A percentile compares a stretch with the other conserved stretches of the same genome.
Evolutionary conservation across 2,113 vertebrate genomes (phyloP).

Genomic region (Aythya baeri): DNA sequence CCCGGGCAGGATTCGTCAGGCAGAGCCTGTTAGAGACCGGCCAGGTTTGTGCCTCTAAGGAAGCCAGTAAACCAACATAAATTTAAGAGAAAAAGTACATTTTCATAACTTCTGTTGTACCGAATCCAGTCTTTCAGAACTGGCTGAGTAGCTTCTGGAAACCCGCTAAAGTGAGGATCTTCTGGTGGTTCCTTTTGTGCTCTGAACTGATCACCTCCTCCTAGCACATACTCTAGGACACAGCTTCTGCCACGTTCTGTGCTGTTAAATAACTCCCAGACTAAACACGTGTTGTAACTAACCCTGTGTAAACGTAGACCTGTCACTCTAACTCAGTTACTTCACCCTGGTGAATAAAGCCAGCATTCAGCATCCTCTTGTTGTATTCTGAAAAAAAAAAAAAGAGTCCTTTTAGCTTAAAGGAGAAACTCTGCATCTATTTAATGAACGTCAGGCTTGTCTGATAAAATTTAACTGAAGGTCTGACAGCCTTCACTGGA

Average conservation of each 20-base stretch:
- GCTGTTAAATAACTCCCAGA: neutral
- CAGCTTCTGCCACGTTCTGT: neutral
- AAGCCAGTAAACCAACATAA: fast-evolving
- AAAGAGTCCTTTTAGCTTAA: neutral
- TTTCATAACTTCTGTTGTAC: neutral
- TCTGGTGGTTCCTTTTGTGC: constrained; percentile 1
- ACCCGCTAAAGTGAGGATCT: neutral
- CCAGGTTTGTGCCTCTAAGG: neutral
- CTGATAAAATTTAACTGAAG: neutral
- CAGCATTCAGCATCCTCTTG: neutral
- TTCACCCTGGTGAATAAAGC: neutral
- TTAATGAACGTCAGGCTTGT: neutral
- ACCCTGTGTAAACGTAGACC: neutral
- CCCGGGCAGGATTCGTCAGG: fast-evolving
- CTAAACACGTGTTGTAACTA: neutral
- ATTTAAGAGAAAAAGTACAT: fast-evolving
- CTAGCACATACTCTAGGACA: neutral
- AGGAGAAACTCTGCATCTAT: neutral
- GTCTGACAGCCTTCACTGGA: neutral
- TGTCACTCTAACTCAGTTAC: neutral
- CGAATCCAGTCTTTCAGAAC: neutral
- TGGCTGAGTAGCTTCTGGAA: neutral
- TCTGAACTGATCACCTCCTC: neutral
- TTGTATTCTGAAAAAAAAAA: no score
- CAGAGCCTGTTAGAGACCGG: neutral